phyloP scores from a whole-genome alignment of 2,113 vertebrate genomes.

The Cephalopterus ornatus region DNA sequence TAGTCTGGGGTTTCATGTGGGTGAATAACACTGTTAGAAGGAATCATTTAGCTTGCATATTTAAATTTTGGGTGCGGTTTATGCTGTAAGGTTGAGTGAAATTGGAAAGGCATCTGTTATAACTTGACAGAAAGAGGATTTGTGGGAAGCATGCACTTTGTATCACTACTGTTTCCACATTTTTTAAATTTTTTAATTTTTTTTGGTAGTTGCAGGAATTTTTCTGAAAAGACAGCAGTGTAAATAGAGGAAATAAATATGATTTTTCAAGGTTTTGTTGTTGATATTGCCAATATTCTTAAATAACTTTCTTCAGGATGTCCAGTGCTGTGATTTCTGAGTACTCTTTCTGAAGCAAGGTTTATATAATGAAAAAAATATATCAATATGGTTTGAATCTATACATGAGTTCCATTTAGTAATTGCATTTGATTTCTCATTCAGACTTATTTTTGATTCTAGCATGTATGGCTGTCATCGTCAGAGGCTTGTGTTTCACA shows the following conservation, averaged over 20 bases:
- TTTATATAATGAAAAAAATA: not conserved
- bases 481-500: conserved; percentile 8
- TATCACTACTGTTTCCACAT: not conserved
- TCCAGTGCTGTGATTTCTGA: not conserved
- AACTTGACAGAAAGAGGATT: conserved; percentile 33
- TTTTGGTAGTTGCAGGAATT: not conserved
- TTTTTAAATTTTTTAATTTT: not conserved
- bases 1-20: conserved; percentile 41
- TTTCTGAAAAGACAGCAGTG: not conserved
- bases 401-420: not conserved
- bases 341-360: not conserved
- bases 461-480: not conserved
- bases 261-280: not conserved
- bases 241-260: not conserved
- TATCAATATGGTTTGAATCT: not conserved
- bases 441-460: not conserved
- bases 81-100: conserved; percentile 21
- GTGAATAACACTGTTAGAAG: conserved; percentile 51
- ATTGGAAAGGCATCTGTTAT: conserved; percentile 6
- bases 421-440: not conserved
- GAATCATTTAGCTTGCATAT: conserved; percentile 35
- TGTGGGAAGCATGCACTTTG: not conserved
- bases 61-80: conserved; percentile 44
- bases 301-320: not conserved
- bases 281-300: not conserved